Percentiles rank a stretch among this genome's conserved stretches.
Conservation (phyloP, 2,888 invertebrate species). For the Seira musarum region DNA sequence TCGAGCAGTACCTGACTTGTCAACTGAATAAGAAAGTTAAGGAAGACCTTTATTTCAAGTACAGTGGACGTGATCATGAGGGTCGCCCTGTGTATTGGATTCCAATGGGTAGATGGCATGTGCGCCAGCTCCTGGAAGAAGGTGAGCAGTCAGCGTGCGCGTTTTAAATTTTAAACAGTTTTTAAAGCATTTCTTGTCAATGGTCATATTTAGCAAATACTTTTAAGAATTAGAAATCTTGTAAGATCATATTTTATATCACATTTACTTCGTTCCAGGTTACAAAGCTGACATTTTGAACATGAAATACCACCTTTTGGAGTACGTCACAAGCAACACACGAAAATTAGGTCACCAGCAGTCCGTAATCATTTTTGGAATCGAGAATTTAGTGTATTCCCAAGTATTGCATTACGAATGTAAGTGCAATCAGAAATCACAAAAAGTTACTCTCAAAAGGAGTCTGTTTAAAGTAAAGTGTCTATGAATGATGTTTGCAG, state of each 20-base stretch:
- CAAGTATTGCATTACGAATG: constrained; percentile 58
- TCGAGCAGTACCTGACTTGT: constrained; percentile 34
- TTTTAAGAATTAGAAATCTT: no score
- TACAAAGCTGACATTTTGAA: constrained; percentile 37
- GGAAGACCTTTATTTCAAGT: constrained; percentile 50
- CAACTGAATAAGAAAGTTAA: constrained; percentile 30
- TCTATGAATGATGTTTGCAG: constrained; percentile 18
- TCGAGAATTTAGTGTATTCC: constrained; percentile 48
- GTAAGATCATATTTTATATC: no score
- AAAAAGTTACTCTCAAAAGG: not conserved
- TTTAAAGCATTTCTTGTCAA: no score
- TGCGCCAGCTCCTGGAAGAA: constrained; percentile 37
- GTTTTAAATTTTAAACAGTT: no score
- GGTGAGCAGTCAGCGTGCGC: no score
- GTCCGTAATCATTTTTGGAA: constrained; percentile 51
- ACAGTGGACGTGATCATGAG: constrained; percentile 44
- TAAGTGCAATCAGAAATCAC: constrained; percentile 18
- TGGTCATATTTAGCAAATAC: no score
- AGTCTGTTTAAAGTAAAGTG: no score
- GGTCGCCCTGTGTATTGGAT: constrained; percentile 56
- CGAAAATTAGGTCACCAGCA: constrained; percentile 40
- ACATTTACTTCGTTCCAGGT: no score
- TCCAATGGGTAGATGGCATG: constrained; percentile 50
- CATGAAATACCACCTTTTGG: constrained; percentile 44
- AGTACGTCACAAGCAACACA: constrained; percentile 28